Percentiles rank a stretch among this genome's conserved stretches.
Conservation (phyloP, 2,797 vertebrate genomes). For the Bradypus variegatus region DNA sequence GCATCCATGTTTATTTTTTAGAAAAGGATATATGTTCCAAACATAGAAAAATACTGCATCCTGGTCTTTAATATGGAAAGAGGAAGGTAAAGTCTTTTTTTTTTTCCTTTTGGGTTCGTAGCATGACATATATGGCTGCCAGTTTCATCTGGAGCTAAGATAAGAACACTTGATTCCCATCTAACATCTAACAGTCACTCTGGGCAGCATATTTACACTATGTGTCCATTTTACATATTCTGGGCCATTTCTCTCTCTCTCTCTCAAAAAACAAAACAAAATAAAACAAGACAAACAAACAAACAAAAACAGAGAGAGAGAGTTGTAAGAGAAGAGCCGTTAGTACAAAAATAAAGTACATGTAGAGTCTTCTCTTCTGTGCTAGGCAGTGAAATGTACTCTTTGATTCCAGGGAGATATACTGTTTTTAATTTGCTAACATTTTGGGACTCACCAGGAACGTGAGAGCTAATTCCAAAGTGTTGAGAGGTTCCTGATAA, state of each 20-base stretch:
- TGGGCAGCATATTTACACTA: not conserved
- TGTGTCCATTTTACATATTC: not conserved
- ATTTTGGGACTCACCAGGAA: not conserved
- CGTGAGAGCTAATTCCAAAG: not conserved
- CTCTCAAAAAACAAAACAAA: not conserved
- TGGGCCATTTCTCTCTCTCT: not conserved
- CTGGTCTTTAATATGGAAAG: conserved; percentile 1
- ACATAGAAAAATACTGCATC: not conserved
- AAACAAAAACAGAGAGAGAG: no score
- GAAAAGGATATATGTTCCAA: not conserved
- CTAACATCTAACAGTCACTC: not conserved
- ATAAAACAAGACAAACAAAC: not conserved
- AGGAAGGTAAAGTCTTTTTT: no score
- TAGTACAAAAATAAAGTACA: not conserved
- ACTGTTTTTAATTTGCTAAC: conserved; percentile 7
- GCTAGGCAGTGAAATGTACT: not conserved
- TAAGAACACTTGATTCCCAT: fast-evolving
- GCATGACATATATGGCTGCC: not conserved
- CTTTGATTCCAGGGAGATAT: not conserved
- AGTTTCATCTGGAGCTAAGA: not conserved
- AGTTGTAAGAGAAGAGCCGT: not conserved
- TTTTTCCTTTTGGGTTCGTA: no score
- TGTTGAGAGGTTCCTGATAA: not conserved
- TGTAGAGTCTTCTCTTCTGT: not conserved
- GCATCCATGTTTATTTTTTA: not conserved